phyloP scores from a whole-genome alignment of 2,113 vertebrate genomes.

The Notothenia rossii region DNA sequence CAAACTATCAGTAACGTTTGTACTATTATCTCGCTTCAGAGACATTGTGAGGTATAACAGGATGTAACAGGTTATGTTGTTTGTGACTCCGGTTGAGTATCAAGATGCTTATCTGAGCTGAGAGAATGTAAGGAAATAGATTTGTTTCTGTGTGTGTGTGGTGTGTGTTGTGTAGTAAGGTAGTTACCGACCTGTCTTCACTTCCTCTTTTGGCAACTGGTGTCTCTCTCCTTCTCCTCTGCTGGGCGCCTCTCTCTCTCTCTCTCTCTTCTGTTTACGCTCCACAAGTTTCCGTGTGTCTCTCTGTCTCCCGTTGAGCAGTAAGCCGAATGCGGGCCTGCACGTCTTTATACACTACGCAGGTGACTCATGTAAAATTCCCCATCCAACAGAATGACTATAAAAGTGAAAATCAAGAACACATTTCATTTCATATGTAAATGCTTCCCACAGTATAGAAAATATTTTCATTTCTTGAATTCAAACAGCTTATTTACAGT shows the following conservation, averaged over 20 bases:
- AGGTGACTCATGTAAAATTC: conserved; percentile 77
- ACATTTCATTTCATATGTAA: conserved; percentile 61
- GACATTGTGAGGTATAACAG: conserved; percentile 25
- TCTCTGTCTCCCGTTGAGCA: conserved; percentile 41
- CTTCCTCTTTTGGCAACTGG: conserved; percentile 66
- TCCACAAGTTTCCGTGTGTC: not conserved
- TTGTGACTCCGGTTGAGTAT: conserved; percentile 16
- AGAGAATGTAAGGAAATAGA: conserved; percentile 37
- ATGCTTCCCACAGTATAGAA: conserved; percentile 64
- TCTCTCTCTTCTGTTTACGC: not conserved
- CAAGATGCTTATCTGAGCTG: conserved; percentile 5
- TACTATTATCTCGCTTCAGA: not conserved
- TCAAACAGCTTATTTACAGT: conserved; percentile 33
- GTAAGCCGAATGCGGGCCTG: conserved; percentile 39
- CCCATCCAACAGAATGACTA: conserved; percentile 62
- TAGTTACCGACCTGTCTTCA: conserved; percentile 70
- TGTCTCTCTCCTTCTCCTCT: conserved; percentile 20
- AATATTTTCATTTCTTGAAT: conserved; percentile 19
- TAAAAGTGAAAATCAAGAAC: conserved; percentile 45
- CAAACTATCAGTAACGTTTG: not conserved
- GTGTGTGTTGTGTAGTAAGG: conserved; percentile 18
- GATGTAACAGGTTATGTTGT: conserved; percentile 45
- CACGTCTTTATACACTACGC: conserved; percentile 67
- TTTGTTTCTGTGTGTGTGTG: conserved; percentile 11
- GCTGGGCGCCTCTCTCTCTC: not conserved